phyloP scores from a whole-genome alignment of 2,113 vertebrate genomes.

The Gallinago media region DNA sequence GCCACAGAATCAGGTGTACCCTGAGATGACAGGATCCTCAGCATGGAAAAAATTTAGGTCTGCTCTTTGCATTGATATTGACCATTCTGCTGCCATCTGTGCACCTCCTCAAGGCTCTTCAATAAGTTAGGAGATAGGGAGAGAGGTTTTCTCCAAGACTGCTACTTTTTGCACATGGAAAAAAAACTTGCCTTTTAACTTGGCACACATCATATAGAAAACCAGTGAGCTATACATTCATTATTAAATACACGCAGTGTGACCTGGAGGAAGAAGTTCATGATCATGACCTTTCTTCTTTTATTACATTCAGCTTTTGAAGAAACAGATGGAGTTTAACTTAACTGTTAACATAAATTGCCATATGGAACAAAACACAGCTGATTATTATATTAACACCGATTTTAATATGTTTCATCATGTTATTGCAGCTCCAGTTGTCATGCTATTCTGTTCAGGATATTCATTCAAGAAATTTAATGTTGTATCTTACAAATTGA shows the following conservation, averaged over 20 bases:
- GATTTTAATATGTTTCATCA: constrained; percentile 75
- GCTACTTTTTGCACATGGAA: neutral
- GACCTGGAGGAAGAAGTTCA: constrained; percentile 55
- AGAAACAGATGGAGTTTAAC: constrained; percentile 78
- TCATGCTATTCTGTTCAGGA: constrained; percentile 69
- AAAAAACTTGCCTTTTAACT: constrained; percentile 46
- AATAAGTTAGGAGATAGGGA: neutral
- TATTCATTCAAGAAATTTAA: constrained; percentile 66
- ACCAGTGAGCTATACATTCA: constrained; percentile 15
- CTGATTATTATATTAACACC: constrained; percentile 81
- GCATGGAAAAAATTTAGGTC: constrained; percentile 20
- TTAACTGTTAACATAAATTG: constrained; percentile 81
- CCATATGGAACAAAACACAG: constrained; percentile 80
- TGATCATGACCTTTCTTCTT: constrained; percentile 46
- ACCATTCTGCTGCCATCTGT: neutral
- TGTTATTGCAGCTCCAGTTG: constrained; percentile 71
- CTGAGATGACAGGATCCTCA: neutral
- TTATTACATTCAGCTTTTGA: constrained; percentile 59
- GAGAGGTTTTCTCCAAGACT: neutral
- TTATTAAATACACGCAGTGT: neutral
- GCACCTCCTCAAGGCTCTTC: neutral
- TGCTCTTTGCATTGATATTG: neutral
- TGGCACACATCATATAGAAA: neutral
- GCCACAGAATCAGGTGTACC: constrained; percentile 14
- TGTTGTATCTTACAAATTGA: constrained; percentile 54